A percentile compares a stretch with the other conserved stretches of the same genome.
phyloP scores from a whole-genome alignment of 1,140 invertebrate species.

The Diorhabda carinulata region DNA sequence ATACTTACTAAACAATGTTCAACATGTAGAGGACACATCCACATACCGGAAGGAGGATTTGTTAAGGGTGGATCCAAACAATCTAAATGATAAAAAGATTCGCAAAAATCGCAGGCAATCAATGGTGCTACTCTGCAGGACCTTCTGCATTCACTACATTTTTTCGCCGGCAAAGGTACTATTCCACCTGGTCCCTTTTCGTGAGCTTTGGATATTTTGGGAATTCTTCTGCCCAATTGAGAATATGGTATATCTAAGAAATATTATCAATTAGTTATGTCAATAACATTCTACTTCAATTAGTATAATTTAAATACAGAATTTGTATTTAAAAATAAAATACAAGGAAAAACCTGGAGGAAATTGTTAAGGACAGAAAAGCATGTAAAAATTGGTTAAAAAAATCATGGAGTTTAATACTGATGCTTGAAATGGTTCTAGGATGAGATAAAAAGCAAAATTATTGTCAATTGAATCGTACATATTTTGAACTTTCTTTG shows the following conservation, averaged over 20 bases:
- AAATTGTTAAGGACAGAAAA: too few relatives aligned
- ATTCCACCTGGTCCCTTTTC: conserved; percentile 31
- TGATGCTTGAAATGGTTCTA: too few relatives aligned
- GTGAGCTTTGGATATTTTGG: conserved; percentile 31
- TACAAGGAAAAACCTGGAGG: too few relatives aligned
- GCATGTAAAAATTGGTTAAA: too few relatives aligned
- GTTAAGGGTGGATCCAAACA: conserved; percentile 90
- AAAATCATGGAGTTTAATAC: too few relatives aligned
- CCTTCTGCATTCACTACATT: conserved; percentile 78
- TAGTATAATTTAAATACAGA: too few relatives aligned
- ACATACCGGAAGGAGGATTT: conserved; percentile 76
- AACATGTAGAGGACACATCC: conserved; percentile 97
- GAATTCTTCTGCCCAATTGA: conserved; percentile 23
- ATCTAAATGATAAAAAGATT: conserved; percentile 85
- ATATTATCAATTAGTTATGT: not conserved
- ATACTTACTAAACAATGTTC: conserved; percentile 77
- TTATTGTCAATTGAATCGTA: too few relatives aligned
- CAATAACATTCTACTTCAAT: too few relatives aligned
- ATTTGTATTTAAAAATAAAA: too few relatives aligned
- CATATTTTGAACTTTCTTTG: too few relatives aligned
- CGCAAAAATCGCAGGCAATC: conserved; percentile 91
- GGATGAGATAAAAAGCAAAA: too few relatives aligned
- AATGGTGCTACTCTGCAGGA: conserved; percentile 79
- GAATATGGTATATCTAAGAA: conserved; percentile 23
- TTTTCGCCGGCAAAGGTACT: conserved; percentile 64